phyloP scores from a whole-genome alignment of 2,113 vertebrate genomes.

The Oncorhynchus tshawytscha region DNA sequence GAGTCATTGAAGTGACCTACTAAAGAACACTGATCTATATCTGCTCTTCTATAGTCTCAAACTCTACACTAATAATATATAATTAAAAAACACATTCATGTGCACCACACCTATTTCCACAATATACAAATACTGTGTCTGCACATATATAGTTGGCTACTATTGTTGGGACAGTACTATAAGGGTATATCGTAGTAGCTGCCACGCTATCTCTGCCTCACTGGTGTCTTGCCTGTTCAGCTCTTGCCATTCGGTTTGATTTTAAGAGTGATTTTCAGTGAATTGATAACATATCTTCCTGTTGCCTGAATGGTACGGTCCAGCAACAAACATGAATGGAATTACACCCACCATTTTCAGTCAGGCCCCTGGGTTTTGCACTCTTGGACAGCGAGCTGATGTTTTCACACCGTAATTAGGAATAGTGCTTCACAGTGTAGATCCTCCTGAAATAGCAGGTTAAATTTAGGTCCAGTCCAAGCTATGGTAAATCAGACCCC shows the following conservation, averaged over 20 bases:
- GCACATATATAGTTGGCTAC: constrained; percentile 48
- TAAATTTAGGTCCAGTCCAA: constrained; percentile 63
- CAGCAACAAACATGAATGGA: not conserved
- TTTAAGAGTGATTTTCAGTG: not conserved
- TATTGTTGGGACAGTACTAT: constrained; percentile 43
- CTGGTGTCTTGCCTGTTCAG: not conserved
- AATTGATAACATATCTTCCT: not conserved
- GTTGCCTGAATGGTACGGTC: not conserved
- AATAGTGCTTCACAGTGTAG: constrained; percentile 57
- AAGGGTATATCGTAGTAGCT: constrained; percentile 40
- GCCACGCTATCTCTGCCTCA: not conserved
- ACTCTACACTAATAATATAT: constrained; percentile 54
- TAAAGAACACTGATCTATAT: constrained; percentile 47
- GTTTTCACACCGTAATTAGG: constrained; percentile 64
- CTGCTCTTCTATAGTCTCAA: constrained; percentile 38
- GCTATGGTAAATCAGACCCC: constrained; percentile 56
- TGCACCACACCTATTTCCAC: constrained; percentile 60
- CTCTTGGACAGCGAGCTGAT: constrained; percentile 49
- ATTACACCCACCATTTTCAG: not conserved
- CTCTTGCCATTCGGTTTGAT: not conserved
- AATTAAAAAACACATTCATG: constrained; percentile 61
- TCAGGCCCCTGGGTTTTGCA: constrained; percentile 18
- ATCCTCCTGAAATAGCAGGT: constrained; percentile 58
- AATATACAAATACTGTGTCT: constrained; percentile 65
- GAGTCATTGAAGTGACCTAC: constrained; percentile 4